These are phyloP conservation scores for Drosophila testacea DNA, from an alignment of 2,888 invertebrate species.

Conservation along the genomic window DNA sequence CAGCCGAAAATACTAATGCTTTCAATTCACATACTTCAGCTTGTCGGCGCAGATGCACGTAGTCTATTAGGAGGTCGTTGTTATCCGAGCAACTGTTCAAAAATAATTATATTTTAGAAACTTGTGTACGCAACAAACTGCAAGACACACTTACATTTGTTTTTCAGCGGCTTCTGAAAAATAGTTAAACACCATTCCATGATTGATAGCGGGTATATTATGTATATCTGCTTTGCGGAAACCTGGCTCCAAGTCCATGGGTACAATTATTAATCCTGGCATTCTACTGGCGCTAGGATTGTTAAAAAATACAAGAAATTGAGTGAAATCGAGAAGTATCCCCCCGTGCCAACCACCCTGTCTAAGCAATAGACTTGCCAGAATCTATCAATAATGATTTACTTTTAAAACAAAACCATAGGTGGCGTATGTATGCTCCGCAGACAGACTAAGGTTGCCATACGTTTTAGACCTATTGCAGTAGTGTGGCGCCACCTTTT, in stretches of 20 bases:
- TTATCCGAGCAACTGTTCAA: conserved; percentile 52
- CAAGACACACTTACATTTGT: conserved; percentile 46
- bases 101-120: neutral
- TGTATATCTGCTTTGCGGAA: conserved; percentile 83
- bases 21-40: conserved; percentile 73
- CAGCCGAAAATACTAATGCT: conserved; percentile 77
- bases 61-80: conserved; percentile 80
- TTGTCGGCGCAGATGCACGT: conserved; percentile 80
- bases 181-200: conserved; percentile 82
- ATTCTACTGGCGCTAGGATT: conserved; percentile 21
- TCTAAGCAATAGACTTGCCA: too few relatives aligned
- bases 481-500: too few relatives aligned
- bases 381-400: too few relatives aligned
- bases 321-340: too few relatives aligned
- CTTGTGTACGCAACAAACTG: neutral
- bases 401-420: too few relatives aligned
- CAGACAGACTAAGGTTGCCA: too few relatives aligned
- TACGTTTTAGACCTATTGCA: too few relatives aligned
- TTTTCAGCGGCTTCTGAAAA: conserved; percentile 54
- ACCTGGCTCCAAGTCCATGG: conserved; percentile 82
- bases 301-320: neutral
- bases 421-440: too few relatives aligned
- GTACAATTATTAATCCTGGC: conserved; percentile 65
- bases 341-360: too few relatives aligned
- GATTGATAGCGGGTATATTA: conserved; percentile 77